These are phyloP conservation scores for Periophthalmodon schlosseri DNA, from an alignment of 2,113 vertebrate species.

Conservation along the genomic window DNA sequence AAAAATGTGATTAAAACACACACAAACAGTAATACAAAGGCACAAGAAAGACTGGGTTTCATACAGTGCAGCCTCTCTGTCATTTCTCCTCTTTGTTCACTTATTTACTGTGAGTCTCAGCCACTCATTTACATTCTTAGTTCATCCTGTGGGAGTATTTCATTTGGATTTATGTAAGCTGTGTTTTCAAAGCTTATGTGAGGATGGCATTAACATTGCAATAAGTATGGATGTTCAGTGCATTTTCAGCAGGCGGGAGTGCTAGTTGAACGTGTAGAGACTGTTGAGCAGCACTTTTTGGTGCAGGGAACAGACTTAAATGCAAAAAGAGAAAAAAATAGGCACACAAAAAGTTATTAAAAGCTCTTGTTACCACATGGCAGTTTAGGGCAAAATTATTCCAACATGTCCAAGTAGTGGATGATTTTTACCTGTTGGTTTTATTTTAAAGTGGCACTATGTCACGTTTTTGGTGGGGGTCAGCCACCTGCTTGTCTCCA, in stretches of 20 bases:
- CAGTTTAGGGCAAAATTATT: no score
- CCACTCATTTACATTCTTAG: conserved; percentile 8
- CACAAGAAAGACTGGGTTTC: conserved; percentile 1
- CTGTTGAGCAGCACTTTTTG: background rate
- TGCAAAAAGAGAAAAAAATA: no score
- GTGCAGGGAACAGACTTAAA: no score
- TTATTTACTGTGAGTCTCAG: background rate
- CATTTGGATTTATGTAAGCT: background rate
- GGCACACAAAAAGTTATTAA: no score
- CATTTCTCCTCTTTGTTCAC: conserved; percentile 1
- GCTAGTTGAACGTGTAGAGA: background rate
- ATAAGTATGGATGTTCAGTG: background rate
- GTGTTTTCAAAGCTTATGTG: background rate
- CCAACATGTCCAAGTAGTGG: no score
- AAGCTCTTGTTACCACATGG: no score
- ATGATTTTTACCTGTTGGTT: no score
- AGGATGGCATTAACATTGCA: background rate
- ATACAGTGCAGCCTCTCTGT: background rate
- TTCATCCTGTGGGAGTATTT: background rate
- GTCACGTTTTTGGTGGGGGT: no score
- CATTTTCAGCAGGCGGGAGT: background rate
- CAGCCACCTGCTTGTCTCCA: no score
- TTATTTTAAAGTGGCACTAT: no score
- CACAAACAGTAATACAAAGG: conserved; percentile 14
- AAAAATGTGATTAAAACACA: conserved; percentile 3